Evolutionary conservation across 2,113 vertebrate species (phyloP).

Genomic region (Cichladusa arquata): DNA sequence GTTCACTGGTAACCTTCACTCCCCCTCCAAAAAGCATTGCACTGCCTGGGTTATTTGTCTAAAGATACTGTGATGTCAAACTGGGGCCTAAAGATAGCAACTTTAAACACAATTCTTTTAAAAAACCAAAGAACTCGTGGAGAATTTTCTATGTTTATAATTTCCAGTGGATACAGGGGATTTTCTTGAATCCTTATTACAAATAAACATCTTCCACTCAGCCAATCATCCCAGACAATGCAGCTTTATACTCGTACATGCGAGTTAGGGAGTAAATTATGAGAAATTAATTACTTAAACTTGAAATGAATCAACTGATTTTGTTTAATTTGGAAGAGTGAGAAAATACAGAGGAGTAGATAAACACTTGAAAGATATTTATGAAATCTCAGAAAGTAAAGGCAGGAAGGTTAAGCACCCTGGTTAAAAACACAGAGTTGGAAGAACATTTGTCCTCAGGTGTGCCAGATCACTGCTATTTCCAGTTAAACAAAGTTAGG

Average conservation of each 20-base stretch:
- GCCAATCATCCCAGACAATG: not conserved
- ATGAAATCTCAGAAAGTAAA: not conserved
- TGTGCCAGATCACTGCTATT: not conserved
- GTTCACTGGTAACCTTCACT: not conserved
- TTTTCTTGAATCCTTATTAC: constrained; percentile 38
- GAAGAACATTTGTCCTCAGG: not conserved
- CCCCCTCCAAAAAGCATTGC: not conserved
- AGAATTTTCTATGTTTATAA: not conserved
- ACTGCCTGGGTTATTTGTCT: not conserved
- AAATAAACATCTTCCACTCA: not conserved
- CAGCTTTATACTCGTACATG: not conserved
- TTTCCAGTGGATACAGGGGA: not conserved
- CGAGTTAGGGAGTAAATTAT: not conserved
- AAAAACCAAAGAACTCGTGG: not conserved
- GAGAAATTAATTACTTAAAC: not conserved
- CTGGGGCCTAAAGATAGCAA: not conserved
- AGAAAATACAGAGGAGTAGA: not conserved
- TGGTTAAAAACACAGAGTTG: not conserved
- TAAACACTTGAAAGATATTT: not conserved
- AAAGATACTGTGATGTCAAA: not conserved
- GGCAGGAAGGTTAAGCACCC: not conserved
- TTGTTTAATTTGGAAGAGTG: not conserved
- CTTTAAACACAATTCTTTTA: not conserved
- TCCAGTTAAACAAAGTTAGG: not conserved
- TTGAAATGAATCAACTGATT: not conserved